Base-by-base conservation (phyloP, 2,113 vertebrate genomes). In the Craseonycteris thonglongyai region DNA sequence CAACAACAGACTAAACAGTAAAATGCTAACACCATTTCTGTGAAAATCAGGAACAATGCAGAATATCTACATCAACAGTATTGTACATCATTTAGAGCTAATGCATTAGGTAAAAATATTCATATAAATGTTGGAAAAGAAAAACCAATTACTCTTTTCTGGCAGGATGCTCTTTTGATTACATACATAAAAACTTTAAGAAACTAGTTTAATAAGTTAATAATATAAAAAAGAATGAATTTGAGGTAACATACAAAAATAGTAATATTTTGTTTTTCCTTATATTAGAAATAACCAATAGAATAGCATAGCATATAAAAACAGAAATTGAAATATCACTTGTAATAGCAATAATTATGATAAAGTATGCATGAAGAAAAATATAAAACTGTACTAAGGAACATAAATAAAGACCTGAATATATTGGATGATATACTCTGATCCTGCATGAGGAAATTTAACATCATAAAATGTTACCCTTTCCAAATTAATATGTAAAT, bases 401-500 rank as follows among this genome's bases (percentile, higher is more conserved):
- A 22, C 18, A 33, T 74, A 91, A 88, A 54, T 58, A 47, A 79
- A 79, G 19, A 66, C n/a, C 47, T 68, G 65, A 81, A 68, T 35
- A 68, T 59, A 85, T 14, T 80, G 12, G 83, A 65, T 83, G 16
- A 69, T 63, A 88, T 40, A 75, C 6, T 11, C 15, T 66, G 78
- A 80, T 75, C 63, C n/a, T 59, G 13, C 88, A 69, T 61, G 45
- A 79, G 8, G 58, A 75, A 9, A 0, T 87, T 94, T 47, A 94
- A 40, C 6, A 58, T 80, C 18, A 79, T 71, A 56, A 72, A 86
- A 61, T 68, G 30, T 42, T 33, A 66, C 42, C 49, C n/a, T 94
- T 94, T 63, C 71, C 88, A 86, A 89, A 86, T 90, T 71, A 95
- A 81, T 75, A 85, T 19, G 38, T n/a, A 45, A 85, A 92, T 65